A percentile compares a stretch with the other conserved stretches of the same genome.
phyloP scores from a whole-genome alignment of 2,113 vertebrate genomes.

The Eudorcas thomsonii region DNA sequence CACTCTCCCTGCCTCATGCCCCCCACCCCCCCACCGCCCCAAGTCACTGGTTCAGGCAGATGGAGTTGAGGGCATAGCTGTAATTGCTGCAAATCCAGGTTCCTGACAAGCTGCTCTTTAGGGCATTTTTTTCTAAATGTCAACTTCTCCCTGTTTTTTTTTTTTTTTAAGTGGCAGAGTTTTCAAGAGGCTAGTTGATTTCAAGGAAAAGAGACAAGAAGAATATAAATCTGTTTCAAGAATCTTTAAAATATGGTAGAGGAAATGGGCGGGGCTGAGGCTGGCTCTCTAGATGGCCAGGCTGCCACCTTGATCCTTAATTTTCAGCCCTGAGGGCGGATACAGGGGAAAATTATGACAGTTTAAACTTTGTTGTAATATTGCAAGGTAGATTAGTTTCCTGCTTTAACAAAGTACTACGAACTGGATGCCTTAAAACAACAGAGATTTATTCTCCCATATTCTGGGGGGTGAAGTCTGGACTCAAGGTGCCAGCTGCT shows the following conservation, averaged over 20 bases:
- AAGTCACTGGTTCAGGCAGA: background rate
- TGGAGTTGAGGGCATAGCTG: background rate
- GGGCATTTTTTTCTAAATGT: background rate
- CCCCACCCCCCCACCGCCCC: rapidly evolving
- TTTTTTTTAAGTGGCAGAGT: background rate
- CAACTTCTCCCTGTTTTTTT: background rate
- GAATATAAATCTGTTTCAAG: background rate
- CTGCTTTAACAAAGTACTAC: background rate
- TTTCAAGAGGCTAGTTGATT: slow-evolving; percentile 6
- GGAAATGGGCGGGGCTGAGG: background rate
- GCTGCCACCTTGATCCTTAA: background rate
- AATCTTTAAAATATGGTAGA: background rate
- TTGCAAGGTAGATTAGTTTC: background rate
- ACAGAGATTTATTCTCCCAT: background rate
- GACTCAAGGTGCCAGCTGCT: background rate
- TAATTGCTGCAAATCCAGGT: background rate
- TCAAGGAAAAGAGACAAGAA: background rate
- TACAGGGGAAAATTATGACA: background rate
- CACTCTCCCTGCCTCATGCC: background rate
- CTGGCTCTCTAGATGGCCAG: background rate
- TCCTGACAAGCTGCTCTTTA: background rate
- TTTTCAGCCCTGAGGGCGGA: background rate
- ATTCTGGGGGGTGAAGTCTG: background rate
- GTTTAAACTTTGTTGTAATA: background rate
- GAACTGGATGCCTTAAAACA: background rate